Evolutionary conservation across 2,797 vertebrate genomes (phyloP), one percentile per base, ranked within the genome.

Genomic region (Poecilia picta): DNA sequence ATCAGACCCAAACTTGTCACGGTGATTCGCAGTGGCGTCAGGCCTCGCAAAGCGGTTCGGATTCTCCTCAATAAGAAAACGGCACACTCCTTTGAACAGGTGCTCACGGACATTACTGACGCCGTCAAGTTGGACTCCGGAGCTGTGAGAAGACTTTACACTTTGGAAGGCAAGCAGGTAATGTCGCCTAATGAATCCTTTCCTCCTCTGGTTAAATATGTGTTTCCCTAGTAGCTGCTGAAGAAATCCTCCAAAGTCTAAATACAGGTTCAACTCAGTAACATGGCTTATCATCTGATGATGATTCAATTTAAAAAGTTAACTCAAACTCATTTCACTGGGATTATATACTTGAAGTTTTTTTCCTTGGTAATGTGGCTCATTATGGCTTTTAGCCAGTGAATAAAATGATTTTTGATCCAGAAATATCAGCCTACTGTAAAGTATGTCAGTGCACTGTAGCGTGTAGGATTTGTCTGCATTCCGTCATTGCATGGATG

Each of bases 11-110:
- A 99, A 74, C 83, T 99, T 20, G 98, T 99, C 93, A 99, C 98
- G 0, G 98, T 99, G 89, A 99, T 99, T 87, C 97, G 98, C 59
- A 97, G 98, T 46, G 98, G 98, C 2, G 98, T 99, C 72, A 99
- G 98, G 87, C 98, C 98, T 0, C 96, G 98, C 64, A 99, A 99
- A 92, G 98, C 98, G 0, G 98, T 99, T 8, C 95, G 98, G 49
- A 96, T 99, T 76, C 97, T 99, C 81, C 97, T 99, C 82, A 99
- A 99, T 83, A 99, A 98, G 95, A 99, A 99, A 95, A 99, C 98
- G 0, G 98, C 98, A 0, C 98, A 99, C 93, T 99, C 98, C 85
- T 98, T 99, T 0, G 98, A 99, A 20, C 98, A 99, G 90, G 98
- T 99, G 87, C 94, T 99, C 89, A 98, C 97, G 0, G 98, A 99